These are phyloP conservation scores for Polyommatus iphigenia DNA, from an alignment of 2,888 invertebrate genomes.

Conservation along the genomic window DNA sequence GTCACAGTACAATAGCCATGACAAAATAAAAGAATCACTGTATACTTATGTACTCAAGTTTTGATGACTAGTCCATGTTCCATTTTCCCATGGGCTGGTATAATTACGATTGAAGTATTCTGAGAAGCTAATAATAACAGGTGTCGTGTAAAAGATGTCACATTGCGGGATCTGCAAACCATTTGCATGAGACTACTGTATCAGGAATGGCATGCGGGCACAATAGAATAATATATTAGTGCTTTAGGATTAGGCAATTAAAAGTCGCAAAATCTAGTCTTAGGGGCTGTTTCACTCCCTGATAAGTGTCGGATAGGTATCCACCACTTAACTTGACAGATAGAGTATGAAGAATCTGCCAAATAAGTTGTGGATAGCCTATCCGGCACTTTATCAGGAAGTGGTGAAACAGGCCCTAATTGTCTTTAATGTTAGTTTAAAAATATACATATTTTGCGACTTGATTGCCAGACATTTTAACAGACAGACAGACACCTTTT, in stretches of 20 bases:
- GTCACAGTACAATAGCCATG: background rate
- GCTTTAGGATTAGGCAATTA: background rate
- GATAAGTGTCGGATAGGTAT: too few species aligned
- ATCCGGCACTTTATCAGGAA: too few species aligned
- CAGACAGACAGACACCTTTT: too few species aligned
- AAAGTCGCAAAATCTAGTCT: too few species aligned
- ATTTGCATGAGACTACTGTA: background rate
- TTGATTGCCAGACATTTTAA: too few species aligned
- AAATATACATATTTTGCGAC: too few species aligned
- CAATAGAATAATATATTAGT: background rate
- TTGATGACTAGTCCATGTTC: slow-evolving; percentile 7
- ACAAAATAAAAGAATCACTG: background rate
- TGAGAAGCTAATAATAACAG: slow-evolving; percentile 34
- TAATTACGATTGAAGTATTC: slow-evolving; percentile 31
- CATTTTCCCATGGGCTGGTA: slow-evolving; percentile 30
- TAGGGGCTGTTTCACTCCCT: too few species aligned
- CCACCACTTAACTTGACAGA: too few species aligned
- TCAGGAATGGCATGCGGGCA: background rate
- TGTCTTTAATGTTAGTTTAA: too few species aligned
- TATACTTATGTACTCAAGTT: background rate
- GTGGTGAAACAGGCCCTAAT: too few species aligned
- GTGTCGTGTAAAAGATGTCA: slow-evolving; percentile 58
- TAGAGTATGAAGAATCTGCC: too few species aligned
- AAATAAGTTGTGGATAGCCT: too few species aligned
- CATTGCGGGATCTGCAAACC: slow-evolving; percentile 49